Evolutionary conservation across 2,888 invertebrate genomes (phyloP).

Genomic region (Cecidostiba fungosa): DNA sequence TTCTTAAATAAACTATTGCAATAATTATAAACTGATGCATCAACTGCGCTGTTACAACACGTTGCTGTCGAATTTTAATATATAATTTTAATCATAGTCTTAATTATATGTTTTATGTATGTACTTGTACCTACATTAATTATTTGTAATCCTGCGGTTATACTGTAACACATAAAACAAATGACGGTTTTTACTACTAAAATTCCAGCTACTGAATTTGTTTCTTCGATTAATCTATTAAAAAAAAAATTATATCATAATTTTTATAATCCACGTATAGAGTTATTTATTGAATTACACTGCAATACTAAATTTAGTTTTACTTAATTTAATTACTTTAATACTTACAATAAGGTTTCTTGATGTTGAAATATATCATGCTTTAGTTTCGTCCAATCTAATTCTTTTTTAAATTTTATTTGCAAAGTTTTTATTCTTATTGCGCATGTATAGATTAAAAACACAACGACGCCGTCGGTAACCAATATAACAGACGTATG

Average conservation of each 20-base stretch:
- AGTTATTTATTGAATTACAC: neutral
- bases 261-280: neutral
- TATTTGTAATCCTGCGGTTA: conserved; percentile 28
- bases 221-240: conserved; percentile 28
- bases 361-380: conserved; percentile 26
- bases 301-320: too few relatives aligned
- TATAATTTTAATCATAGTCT: neutral
- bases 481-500: conserved; percentile 32
- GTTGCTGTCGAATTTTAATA: conserved; percentile 3
- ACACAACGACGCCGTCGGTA: conserved; percentile 28
- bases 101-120: conserved; percentile 14
- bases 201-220: neutral
- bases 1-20: conserved; percentile 25
- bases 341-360: conserved; percentile 24
- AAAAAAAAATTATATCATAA: neutral
- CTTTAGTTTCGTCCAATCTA: neutral
- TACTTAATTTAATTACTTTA: neutral
- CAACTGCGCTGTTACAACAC: neutral
- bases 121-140: conserved; percentile 33
- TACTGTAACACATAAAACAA: conserved; percentile 34
- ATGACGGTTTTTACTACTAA: conserved; percentile 40
- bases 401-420: neutral
- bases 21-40: conserved; percentile 27
- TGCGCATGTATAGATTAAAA: conserved; percentile 36
- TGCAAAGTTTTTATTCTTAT: conserved; percentile 18